Evolutionary conservation across 1,140 invertebrate species (phyloP).

Genomic region (Drosophila orosa): DNA sequence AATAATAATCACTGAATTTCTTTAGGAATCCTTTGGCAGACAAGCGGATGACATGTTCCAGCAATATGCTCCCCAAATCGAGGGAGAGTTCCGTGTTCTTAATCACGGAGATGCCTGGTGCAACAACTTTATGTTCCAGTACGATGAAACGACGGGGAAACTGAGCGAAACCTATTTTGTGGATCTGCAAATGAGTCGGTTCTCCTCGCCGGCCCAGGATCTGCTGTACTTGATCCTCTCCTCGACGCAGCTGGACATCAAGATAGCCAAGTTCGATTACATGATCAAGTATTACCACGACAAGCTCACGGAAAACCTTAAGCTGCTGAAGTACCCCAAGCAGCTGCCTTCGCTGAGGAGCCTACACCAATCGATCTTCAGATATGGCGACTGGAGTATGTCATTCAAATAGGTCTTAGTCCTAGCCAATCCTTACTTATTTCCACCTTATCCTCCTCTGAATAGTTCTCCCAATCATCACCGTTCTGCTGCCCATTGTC

Average conservation of each 20-base stretch:
- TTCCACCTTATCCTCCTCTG: background rate
- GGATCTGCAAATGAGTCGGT: constrained; percentile 76
- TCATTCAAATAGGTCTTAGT: background rate
- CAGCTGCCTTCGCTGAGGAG: constrained; percentile 45
- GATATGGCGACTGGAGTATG: constrained; percentile 68
- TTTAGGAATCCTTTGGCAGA: constrained; percentile 48
- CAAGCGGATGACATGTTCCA: constrained; percentile 60
- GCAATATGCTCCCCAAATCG: constrained; percentile 46
- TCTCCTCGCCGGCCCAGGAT: constrained; percentile 67
- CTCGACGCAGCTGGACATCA: constrained; percentile 57
- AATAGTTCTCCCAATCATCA: constrained; percentile 51
- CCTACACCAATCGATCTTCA: constrained; percentile 51
- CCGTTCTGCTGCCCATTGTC: constrained; percentile 54
- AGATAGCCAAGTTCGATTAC: constrained; percentile 67
- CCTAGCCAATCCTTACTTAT: background rate
- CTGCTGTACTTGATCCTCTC: constrained; percentile 67
- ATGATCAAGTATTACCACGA: constrained; percentile 65
- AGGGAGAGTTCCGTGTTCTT: constrained; percentile 86
- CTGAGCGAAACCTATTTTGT: constrained; percentile 59
- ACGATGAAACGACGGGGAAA: constrained; percentile 52
- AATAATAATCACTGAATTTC: background rate
- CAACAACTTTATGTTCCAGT: constrained; percentile 84
- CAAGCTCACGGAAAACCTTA: constrained; percentile 58
- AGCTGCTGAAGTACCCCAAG: constrained; percentile 58
- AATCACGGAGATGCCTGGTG: constrained; percentile 87